A percentile compares a stretch with the other conserved stretches of the same genome.
These are phyloP conservation scores for Leucophenga montana DNA, from an alignment of 2,888 invertebrate genomes.

Conservation along the genomic window DNA sequence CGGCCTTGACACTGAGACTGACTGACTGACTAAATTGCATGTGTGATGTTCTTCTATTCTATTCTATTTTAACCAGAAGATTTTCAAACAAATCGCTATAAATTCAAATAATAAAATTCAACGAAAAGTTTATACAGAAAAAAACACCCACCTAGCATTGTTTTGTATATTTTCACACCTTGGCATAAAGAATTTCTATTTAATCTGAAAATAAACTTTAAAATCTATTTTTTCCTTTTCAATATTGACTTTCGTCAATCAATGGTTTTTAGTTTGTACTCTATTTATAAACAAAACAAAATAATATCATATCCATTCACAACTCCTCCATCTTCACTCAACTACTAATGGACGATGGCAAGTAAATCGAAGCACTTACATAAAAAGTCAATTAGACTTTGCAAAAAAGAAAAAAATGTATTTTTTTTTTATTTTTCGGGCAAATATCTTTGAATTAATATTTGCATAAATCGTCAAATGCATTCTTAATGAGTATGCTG, in stretches of 20 bases:
- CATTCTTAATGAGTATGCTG: neutral
- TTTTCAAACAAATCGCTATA: too few relatives aligned
- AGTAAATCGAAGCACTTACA: neutral
- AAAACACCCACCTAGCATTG: too few relatives aligned
- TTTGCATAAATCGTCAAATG: conserved; percentile 16
- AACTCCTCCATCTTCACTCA: neutral
- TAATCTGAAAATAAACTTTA: neutral
- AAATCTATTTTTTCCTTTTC: neutral
- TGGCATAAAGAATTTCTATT: neutral
- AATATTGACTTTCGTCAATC: conserved; percentile 10
- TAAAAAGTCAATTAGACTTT: conserved; percentile 20
- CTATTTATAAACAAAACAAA: conserved; percentile 2
- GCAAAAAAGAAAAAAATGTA: neutral
- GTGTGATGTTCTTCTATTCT: too few relatives aligned
- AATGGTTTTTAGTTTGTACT: neutral
- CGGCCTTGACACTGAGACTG: too few relatives aligned
- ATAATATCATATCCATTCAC: neutral
- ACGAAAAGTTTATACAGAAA: too few relatives aligned
- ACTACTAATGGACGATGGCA: neutral
- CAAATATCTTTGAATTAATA: conserved; percentile 3
- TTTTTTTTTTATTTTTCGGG: neutral
- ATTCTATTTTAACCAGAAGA: too few relatives aligned
- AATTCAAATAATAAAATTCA: too few relatives aligned
- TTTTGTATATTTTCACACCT: too few relatives aligned
- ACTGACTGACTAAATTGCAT: too few relatives aligned